A percentile compares a stretch with the other conserved stretches of the same genome.
phyloP scores from a whole-genome alignment of 2,888 invertebrate species.

The Hartigia nigra region DNA sequence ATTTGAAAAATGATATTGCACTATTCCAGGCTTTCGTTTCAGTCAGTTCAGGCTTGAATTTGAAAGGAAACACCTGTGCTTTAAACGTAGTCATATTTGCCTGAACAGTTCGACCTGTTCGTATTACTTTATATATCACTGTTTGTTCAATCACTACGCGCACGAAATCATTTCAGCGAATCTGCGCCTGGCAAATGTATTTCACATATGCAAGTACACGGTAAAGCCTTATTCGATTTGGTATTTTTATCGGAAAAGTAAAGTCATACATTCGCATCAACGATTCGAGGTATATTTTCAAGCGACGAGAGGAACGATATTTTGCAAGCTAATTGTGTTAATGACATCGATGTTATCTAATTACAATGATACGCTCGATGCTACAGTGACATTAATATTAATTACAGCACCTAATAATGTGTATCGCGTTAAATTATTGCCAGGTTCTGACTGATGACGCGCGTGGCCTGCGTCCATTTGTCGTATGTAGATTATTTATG shows the following conservation, averaged over 20 bases:
- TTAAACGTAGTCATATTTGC: background rate
- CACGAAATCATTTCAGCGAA: background rate
- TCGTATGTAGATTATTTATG: constrained; percentile 42
- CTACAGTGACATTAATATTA: constrained; percentile 40
- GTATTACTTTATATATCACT: background rate
- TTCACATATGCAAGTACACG: background rate
- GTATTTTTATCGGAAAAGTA: background rate
- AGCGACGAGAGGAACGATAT: constrained; percentile 19
- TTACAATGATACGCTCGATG: constrained; percentile 45
- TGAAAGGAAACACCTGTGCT: background rate
- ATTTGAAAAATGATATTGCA: background rate
- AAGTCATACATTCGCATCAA: constrained; percentile 17
- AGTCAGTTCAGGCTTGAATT: background rate
- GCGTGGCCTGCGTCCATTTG: constrained; percentile 37
- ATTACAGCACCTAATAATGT: constrained; percentile 39
- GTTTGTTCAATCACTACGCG: background rate
- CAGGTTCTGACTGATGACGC: constrained; percentile 33
- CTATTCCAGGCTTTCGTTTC: background rate
- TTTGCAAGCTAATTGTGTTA: constrained; percentile 42
- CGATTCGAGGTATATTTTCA: constrained; percentile 12
- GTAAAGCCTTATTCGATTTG: background rate
- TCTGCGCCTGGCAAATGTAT: background rate
- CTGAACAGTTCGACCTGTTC: background rate
- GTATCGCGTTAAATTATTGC: constrained; percentile 45
- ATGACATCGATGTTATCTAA: constrained; percentile 48